These are phyloP conservation scores for Galerucella nymphaeae DNA, from an alignment of 2,888 invertebrate genomes.

Conservation along the genomic window DNA sequence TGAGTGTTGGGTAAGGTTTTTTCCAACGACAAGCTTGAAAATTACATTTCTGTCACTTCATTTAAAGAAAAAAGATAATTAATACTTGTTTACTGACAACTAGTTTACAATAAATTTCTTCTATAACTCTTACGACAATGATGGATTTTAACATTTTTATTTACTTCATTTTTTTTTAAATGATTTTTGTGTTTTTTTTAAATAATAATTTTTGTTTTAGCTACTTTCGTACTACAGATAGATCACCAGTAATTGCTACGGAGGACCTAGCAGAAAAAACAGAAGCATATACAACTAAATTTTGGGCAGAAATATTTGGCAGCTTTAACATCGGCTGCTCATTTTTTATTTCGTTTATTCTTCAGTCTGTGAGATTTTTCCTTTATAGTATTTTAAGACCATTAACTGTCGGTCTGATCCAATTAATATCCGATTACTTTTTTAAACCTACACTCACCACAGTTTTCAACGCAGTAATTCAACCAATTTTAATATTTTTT, in stretches of 20 bases:
- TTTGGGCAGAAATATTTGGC: conserved; percentile 77
- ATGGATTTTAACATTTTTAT: not conserved
- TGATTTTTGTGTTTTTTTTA: not conserved
- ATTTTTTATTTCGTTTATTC: conserved; percentile 71
- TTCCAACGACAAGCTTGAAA: too few relatives aligned
- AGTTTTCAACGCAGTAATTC: conserved; percentile 73
- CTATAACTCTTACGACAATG: too few relatives aligned
- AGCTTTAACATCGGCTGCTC: conserved; percentile 71
- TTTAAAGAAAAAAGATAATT: too few relatives aligned
- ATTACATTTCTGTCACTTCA: too few relatives aligned
- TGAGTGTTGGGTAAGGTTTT: too few relatives aligned
- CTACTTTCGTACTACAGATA: conserved; percentile 73
- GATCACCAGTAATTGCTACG: conserved; percentile 69
- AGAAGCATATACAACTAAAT: conserved; percentile 70
- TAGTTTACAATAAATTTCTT: too few relatives aligned
- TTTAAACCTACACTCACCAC: conserved; percentile 75
- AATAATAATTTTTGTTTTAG: conserved; percentile 54
- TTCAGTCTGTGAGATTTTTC: conserved; percentile 69
- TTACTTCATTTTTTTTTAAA: not conserved
- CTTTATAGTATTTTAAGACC: conserved; percentile 71
- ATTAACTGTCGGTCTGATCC: conserved; percentile 71
- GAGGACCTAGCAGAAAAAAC: conserved; percentile 71
- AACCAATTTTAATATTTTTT: conserved; percentile 74
- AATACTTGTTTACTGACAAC: too few relatives aligned
- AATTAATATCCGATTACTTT: conserved; percentile 74